Percentiles rank a stretch among this genome's conserved stretches.
These are phyloP conservation scores for Sturmia bella DNA, from an alignment of 2,888 invertebrate species.

Conservation along the genomic window DNA sequence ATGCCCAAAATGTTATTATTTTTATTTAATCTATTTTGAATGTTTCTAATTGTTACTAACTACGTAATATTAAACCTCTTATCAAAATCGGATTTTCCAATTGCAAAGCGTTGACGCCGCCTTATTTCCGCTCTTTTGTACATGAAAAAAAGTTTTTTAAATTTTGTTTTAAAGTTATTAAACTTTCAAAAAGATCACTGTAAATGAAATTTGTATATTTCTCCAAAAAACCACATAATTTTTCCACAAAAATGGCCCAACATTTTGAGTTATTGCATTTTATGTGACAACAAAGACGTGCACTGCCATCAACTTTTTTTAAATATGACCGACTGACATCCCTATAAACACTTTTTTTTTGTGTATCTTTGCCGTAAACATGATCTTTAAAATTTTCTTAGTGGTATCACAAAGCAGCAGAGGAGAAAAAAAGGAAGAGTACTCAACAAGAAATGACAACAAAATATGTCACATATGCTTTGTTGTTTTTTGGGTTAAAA, in stretches of 20 bases:
- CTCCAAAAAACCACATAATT: conserved; percentile 27
- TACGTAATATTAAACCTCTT: too few species aligned
- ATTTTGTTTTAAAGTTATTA: too few species aligned
- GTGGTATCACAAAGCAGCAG: conserved; percentile 7
- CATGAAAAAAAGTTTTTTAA: too few species aligned
- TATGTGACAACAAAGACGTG: conserved; percentile 17
- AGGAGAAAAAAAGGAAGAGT: conserved; percentile 19
- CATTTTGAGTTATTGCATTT: conserved; percentile 13
- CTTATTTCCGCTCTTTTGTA: too few species aligned
- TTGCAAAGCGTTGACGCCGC: too few species aligned
- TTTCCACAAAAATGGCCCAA: conserved; percentile 24
- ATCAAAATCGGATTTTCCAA: too few species aligned
- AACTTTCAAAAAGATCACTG: too few species aligned
- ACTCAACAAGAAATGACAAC: not conserved
- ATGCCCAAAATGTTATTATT: too few species aligned
- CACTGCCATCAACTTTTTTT: conserved; percentile 30
- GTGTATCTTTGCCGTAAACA: conserved; percentile 4
- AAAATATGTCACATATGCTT: conserved; percentile 33
- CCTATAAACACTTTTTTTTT: conserved; percentile 7
- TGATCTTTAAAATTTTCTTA: conserved; percentile 34
- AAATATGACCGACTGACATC: conserved; percentile 1
- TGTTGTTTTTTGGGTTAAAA: conserved; percentile 10
- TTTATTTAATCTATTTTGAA: too few species aligned
- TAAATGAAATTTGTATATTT: too few species aligned
- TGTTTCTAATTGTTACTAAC: too few species aligned